Base-by-base conservation (phyloP, 2,797 vertebrate genomes). In the Dendrocincla tyrannina region DNA sequence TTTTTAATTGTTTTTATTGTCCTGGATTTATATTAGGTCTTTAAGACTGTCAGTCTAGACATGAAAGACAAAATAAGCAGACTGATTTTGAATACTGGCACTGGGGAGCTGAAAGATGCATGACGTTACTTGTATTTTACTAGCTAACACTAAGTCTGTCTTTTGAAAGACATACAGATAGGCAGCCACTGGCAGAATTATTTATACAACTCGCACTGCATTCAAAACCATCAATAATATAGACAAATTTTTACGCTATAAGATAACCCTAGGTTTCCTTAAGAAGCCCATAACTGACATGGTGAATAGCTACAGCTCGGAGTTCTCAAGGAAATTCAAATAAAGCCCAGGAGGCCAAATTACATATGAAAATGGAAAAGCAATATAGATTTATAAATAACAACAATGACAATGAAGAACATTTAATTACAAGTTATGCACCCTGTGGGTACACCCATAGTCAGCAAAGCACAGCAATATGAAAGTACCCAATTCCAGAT, bases 381-480 rank as follows among this genome's bases (percentile, higher is more conserved):
- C 41, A 85, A 74, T 68, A 91, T 9, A 64, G 33, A 56, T 53
- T 64, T 89, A 89, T 68, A 92, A 92, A 95, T 88, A 96, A 93
- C 81, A 93, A 92, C 81, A 87, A 80, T 69, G 80, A 68, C 81
- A 94, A 89, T 13, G 17, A 93, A 58, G 86, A 94, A 92, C 75
- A 83, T 30, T 25, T 92, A 80, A 93, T 69, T 89, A 25, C 10
- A 63, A 92, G 60, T 85, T 89, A 83, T 47, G 68, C 37, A 42
- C 64, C 44, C 79, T 55, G n/a, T 75, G 85, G 68, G 9, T 35
- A 72, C 8, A 39, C 37, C 88, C 75, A 3, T 5, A 95, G 75
- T 33, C 69, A 85, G 42, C 50, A 92, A 92, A 85, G 67, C 44
- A 63, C 46, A 93, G 72, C 20, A 70, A 41, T 35, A 77, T 23